Evolutionary conservation across 1,140 invertebrate genomes (phyloP), one percentile per base, ranked within the genome.

Genomic region (Drosophila suzukii): DNA sequence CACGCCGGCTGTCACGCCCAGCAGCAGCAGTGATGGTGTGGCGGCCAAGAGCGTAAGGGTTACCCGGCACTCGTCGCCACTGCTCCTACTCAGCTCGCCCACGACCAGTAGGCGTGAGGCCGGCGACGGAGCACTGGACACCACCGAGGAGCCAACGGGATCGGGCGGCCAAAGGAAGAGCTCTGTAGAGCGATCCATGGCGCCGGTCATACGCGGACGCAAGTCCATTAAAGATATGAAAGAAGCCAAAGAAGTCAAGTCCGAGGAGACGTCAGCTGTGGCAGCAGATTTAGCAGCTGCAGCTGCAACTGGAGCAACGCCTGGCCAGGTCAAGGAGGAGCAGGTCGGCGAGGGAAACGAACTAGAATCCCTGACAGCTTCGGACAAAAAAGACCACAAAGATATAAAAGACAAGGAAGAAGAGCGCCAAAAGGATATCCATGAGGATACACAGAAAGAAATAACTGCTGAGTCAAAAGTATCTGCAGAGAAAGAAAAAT

Each of bases 191-290:
- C 75, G 75, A 17, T 65, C 67, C 11, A 24, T 61, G 49, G 47
- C 47, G 7, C 61, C 78, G 15, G 55, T 72, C 8, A 85, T 85
- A 61, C 86, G 85, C 12, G 90, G 86, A n/a, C 90, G 90, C 20
- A 91, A 91, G 55, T 91, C 90, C 13, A 75, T 91, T n/a, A 91
- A 91, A 67, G 85, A 89, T 50, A 50, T 90, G 27, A 85, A 81
- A 60, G 85, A 90, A 73, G 80, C 73, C 72, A 89, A 89, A 84
- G 84, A 89, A 65, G 58, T 57, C 17, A 85, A 78, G 62, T 46
- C 58, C 44, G 53, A 54, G 20, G 81, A 75, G 41, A 62, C 47
- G 7, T 17, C 36, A 57, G n/a, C 43, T 12, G 65, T 34, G 38
- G 46, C 43, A 34, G 13, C 49, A 51, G 49, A 49, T n/a, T 13